phyloP scores from a whole-genome alignment of 2,113 vertebrate genomes.

The Psettodes erumei region DNA sequence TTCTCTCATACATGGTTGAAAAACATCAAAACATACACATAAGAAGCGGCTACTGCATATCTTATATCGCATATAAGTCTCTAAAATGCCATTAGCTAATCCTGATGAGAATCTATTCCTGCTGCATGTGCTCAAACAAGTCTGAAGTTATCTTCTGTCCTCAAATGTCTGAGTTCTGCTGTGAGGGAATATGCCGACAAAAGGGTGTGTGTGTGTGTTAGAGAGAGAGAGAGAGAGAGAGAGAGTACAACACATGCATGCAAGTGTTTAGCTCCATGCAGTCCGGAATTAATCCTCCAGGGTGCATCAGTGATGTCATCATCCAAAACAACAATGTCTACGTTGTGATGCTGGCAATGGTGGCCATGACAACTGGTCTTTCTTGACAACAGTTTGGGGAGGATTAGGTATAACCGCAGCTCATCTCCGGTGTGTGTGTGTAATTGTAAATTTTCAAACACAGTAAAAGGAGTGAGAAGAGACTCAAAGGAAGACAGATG shows the following conservation, averaged over 20 bases:
- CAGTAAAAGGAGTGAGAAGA: constrained; percentile 18
- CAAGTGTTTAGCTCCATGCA: constrained; percentile 40
- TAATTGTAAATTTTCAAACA: constrained; percentile 15
- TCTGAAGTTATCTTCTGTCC: constrained; percentile 53
- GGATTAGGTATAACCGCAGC: constrained; percentile 55
- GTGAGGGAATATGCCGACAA: constrained; percentile 15
- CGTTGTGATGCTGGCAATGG: constrained; percentile 12
- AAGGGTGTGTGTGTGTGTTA: neutral
- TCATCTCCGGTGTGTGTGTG: constrained; percentile 32
- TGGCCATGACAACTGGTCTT: constrained; percentile 42
- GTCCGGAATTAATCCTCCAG: constrained; percentile 49
- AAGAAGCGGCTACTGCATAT: neutral
- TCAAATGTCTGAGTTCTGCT: constrained; percentile 22
- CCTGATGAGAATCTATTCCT: constrained; percentile 32
- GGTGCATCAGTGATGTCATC: constrained; percentile 39
- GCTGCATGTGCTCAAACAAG: constrained; percentile 44
- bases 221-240: neutral
- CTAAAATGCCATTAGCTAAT: constrained; percentile 51
- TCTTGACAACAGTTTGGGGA: constrained; percentile 40
- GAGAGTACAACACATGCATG: constrained; percentile 12
- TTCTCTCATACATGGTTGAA: neutral
- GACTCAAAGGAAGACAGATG: constrained; percentile 7
- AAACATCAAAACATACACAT: neutral
- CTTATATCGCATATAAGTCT: constrained; percentile 21
- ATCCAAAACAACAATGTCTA: constrained; percentile 53